phyloP scores from a whole-genome alignment of 64 coral and sea anemone genomes.

The Pocillopora verrucosa region DNA sequence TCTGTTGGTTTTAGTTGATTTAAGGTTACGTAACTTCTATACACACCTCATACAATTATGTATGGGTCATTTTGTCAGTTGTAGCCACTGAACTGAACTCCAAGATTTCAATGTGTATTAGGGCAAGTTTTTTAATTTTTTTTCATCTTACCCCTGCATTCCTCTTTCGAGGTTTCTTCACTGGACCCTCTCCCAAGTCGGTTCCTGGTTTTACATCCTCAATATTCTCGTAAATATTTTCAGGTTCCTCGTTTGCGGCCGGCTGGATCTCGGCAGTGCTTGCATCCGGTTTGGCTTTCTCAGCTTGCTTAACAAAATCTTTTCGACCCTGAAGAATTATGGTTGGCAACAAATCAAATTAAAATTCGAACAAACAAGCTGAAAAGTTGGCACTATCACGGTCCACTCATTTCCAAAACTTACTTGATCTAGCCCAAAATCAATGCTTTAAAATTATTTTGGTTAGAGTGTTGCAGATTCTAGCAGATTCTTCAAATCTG shows the following conservation, averaged over 20 bases:
- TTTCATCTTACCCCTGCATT: constrained; percentile 6
- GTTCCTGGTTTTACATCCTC: neutral
- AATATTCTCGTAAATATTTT: constrained; percentile 37
- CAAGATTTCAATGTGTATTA: neutral
- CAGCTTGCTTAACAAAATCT: constrained; percentile 50
- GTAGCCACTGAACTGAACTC: too few species aligned
- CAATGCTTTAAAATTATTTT: too few species aligned
- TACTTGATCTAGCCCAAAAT: too few species aligned
- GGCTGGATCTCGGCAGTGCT: neutral
- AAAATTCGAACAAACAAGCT: too few species aligned
- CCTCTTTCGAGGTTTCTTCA: constrained; percentile 15
- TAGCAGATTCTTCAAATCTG: too few species aligned
- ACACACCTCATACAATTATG: too few species aligned
- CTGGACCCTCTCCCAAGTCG: neutral
- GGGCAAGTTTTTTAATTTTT: neutral
- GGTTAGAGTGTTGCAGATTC: too few species aligned
- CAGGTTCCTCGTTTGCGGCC: constrained; percentile 2
- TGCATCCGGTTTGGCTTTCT: neutral
- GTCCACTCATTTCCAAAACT: neutral
- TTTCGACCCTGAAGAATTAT: constrained; percentile 61
- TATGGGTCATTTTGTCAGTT: too few species aligned
- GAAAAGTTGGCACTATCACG: neutral
- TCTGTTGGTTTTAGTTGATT: too few species aligned
- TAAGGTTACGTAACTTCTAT: too few species aligned
- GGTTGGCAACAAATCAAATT: too few species aligned